These are phyloP conservation scores for Drosophila melanosoma DNA, from an alignment of 2,888 invertebrate species.

Conservation along the genomic window DNA sequence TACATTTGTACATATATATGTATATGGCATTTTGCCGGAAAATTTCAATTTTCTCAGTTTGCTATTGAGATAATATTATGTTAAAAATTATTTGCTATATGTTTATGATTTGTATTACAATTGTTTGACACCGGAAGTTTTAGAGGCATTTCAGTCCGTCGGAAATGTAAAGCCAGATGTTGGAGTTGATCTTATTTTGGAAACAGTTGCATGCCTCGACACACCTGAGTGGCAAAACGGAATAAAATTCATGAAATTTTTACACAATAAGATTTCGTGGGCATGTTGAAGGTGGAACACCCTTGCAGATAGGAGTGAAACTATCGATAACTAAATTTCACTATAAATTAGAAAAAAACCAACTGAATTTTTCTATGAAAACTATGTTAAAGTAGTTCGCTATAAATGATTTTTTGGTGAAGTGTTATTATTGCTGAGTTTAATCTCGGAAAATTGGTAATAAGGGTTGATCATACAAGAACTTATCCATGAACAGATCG, in stretches of 20 bases:
- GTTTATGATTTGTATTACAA: constrained; percentile 21
- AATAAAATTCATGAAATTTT: constrained; percentile 32
- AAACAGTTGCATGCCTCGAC: constrained; percentile 41
- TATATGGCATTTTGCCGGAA: constrained; percentile 42
- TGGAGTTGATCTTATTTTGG: constrained; percentile 51
- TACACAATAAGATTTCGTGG: constrained; percentile 4
- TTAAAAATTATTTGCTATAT: constrained; percentile 37
- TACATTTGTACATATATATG: constrained; percentile 17
- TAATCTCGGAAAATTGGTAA: neutral
- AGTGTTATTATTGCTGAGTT: neutral
- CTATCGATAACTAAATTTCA: neutral
- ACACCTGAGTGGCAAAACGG: constrained; percentile 48
- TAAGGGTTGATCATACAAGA: neutral
- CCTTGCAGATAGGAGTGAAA: neutral
- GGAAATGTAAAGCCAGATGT: constrained; percentile 53
- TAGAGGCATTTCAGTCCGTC: neutral
- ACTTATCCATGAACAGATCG: neutral
- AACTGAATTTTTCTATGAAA: neutral
- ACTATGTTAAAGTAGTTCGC: neutral
- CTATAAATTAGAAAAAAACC: fast-evolving
- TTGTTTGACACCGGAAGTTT: constrained; percentile 38
- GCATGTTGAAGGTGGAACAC: neutral
- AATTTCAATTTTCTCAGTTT: constrained; percentile 47
- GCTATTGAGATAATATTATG: constrained; percentile 2
- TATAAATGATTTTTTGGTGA: neutral